Percentiles rank a stretch among this genome's conserved stretches.
Evolutionary conservation across 2,797 vertebrate species (phyloP).

Genomic region (Onychomys torridus): DNA sequence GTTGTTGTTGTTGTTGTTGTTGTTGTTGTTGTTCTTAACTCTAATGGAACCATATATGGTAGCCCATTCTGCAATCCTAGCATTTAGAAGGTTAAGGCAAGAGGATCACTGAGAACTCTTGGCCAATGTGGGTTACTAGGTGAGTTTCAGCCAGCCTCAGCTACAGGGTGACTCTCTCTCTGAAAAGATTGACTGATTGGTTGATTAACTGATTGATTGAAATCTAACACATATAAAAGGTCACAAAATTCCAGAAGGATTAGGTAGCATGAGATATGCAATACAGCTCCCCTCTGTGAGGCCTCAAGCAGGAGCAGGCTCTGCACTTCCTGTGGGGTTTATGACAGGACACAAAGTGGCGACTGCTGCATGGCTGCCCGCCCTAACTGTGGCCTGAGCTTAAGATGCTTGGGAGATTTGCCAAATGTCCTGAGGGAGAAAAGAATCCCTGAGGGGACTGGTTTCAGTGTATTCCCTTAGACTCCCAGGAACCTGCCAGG

Average conservation of each 20-base stretch:
- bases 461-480: not conserved
- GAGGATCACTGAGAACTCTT: not conserved
- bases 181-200: not conserved
- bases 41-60: not conserved
- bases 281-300: not conserved
- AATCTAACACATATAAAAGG: not conserved
- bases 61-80: not conserved
- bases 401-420: not conserved
- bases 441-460: not conserved
- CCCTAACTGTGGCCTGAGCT: not conserved
- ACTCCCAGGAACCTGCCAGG: not conserved
- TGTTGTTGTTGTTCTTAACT: not conserved
- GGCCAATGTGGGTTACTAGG: not conserved
- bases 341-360: not conserved
- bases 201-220: not conserved
- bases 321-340: not conserved
- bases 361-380: not conserved
- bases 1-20: not conserved
- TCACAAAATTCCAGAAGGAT: not conserved
- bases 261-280: not conserved
- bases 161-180: not conserved
- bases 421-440: constrained; percentile 1
- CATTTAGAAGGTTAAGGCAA: not conserved
- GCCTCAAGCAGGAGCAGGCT: not conserved
- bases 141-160: not conserved